A percentile compares a stretch with the other conserved stretches of the same genome.
These are phyloP conservation scores for Ecdyonurus torrentis DNA, from an alignment of 2,888 invertebrate species.

Conservation along the genomic window DNA sequence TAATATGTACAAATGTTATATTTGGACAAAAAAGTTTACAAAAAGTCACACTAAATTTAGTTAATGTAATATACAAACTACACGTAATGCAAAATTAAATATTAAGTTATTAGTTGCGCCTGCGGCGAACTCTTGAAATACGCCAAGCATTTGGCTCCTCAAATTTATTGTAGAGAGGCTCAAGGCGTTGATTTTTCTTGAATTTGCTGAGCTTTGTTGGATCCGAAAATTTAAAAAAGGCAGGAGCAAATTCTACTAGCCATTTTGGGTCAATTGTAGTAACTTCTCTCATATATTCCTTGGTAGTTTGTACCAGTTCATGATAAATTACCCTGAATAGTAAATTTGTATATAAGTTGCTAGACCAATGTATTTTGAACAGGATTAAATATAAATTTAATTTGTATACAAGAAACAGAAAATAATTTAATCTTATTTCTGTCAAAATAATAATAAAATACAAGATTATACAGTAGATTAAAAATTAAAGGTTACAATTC, in stretches of 20 bases:
- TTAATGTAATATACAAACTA: no score
- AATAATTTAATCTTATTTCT: neutral
- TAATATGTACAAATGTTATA: no score
- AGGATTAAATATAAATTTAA: neutral
- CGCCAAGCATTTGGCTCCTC: constrained; percentile 99
- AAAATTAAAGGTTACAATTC: no score
- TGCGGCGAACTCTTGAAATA: constrained; percentile 78
- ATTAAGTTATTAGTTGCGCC: constrained; percentile 86
- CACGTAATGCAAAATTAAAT: no score
- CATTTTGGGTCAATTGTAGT: constrained; percentile 95
- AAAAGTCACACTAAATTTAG: no score
- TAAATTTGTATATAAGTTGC: neutral
- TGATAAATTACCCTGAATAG: constrained; percentile 83
- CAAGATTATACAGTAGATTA: neutral
- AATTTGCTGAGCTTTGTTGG: constrained; percentile 96
- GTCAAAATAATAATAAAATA: neutral
- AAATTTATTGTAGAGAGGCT: constrained; percentile 96
- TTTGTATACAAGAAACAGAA: neutral
- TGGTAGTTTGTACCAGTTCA: constrained; percentile 95
- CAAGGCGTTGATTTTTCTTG: constrained; percentile 96
- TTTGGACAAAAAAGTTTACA: no score
- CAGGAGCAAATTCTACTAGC: constrained; percentile 97
- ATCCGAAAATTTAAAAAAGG: constrained; percentile 98
- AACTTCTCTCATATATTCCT: constrained; percentile 98
- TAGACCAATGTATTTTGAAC: neutral